These are phyloP conservation scores for Anableps anableps DNA, from an alignment of 2,797 vertebrate species.

Conservation along the genomic window DNA sequence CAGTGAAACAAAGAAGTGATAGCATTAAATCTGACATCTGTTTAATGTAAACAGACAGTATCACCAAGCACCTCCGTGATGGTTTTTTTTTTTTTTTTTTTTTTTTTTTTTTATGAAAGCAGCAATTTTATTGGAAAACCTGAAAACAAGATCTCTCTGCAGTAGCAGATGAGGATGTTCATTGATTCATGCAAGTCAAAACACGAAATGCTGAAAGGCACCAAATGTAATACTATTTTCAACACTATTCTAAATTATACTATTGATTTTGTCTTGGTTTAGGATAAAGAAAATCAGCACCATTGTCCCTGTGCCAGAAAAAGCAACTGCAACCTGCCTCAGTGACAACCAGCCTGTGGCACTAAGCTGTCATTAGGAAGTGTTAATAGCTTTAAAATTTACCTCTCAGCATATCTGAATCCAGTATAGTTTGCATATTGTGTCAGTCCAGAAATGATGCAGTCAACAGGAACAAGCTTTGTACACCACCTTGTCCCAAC, in stretches of 20 bases:
- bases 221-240: not conserved
- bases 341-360: not conserved
- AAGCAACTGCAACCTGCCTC: not conserved
- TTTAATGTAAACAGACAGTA: slow-evolving; percentile 17
- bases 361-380: not conserved
- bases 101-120: not conserved
- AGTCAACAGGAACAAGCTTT: not conserved
- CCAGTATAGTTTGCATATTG: not conserved
- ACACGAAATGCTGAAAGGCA: not conserved
- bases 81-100: not conserved
- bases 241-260: not conserved
- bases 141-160: not conserved
- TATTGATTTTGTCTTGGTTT: not conserved
- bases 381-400: not conserved
- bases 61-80: not conserved
- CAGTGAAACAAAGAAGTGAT: slow-evolving; percentile 23
- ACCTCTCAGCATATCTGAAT: not conserved
- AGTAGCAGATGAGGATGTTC: not conserved
- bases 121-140: not conserved
- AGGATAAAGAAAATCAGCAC: not conserved
- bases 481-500: not conserved
- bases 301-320: not conserved
- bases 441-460: not conserved
- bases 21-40: slow-evolving; percentile 38
- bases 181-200: not conserved